Evolutionary conservation across 2,113 vertebrate species (phyloP).

Genomic region (Bagarius yarrelli): DNA sequence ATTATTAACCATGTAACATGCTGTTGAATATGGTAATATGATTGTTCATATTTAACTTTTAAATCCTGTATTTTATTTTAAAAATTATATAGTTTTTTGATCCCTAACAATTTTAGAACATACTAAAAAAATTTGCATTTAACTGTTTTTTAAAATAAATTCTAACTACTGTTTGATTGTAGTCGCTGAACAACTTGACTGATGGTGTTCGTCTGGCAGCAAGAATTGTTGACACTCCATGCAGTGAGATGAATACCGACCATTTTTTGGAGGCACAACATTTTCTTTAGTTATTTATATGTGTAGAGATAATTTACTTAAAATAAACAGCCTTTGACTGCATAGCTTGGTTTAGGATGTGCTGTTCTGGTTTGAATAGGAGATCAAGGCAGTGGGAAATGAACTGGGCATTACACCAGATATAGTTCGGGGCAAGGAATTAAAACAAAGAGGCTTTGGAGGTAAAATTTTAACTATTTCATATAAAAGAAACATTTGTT

Average conservation of each 20-base stretch:
- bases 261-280: constrained; percentile 82
- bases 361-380: constrained; percentile 69
- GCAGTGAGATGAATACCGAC: constrained; percentile 96
- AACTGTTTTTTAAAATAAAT: background rate
- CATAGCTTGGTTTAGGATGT: background rate
- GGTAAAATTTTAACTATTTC: constrained; percentile 66
- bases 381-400: constrained; percentile 86
- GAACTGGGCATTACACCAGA: constrained; percentile 85
- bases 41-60: too few species aligned
- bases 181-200: constrained; percentile 85
- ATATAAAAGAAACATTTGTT: background rate
- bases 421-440: constrained; percentile 87
- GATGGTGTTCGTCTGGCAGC: constrained; percentile 91
- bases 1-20: background rate
- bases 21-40: too few species aligned
- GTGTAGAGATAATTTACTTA: constrained; percentile 1
- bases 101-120: background rate
- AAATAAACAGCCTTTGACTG: background rate
- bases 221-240: constrained; percentile 93
- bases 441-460: constrained; percentile 92
- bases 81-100: background rate
- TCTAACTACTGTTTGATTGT: constrained; percentile 20
- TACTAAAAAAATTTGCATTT: background rate
- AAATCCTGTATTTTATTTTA: background rate
- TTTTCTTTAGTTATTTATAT: background rate